phyloP scores from a whole-genome alignment of 2,113 vertebrate species.

The Cyanistes caeruleus region DNA sequence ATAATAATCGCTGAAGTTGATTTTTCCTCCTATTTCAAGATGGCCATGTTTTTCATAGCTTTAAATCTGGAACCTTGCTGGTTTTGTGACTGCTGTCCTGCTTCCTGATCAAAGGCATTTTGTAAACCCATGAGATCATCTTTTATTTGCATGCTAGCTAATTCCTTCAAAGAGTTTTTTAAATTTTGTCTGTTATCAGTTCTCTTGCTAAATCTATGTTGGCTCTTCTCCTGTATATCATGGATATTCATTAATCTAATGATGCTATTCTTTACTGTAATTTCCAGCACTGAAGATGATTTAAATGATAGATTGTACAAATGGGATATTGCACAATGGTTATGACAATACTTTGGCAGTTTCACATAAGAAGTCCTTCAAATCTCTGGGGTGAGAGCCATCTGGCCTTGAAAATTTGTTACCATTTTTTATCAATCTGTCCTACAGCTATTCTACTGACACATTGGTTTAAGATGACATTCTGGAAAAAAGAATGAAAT shows the following conservation, averaged over 20 bases:
- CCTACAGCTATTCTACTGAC: neutral
- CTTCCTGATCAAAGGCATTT: neutral
- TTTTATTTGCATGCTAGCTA: neutral
- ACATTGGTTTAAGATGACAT: neutral
- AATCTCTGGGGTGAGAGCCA: neutral
- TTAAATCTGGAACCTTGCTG: neutral
- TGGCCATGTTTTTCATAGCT: neutral
- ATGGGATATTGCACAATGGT: neutral
- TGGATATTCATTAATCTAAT: neutral
- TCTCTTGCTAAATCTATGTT: neutral
- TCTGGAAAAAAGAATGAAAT: neutral
- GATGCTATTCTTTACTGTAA: neutral
- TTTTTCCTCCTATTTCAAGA: neutral
- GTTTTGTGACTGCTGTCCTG: neutral
- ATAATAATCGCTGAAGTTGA: neutral
- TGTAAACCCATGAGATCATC: neutral
- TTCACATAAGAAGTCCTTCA: neutral
- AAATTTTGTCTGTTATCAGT: neutral
- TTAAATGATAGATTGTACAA: neutral
- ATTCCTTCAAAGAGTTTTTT: neutral
- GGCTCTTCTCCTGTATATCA: neutral
- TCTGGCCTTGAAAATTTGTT: slow-evolving; percentile 15
- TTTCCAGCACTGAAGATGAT: neutral
- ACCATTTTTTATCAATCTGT: neutral
- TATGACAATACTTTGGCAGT: neutral